A percentile compares a stretch with the other conserved stretches of the same genome.
Evolutionary conservation across 2,113 vertebrate genomes (phyloP).

Genomic region (Hoplias malabaricus): DNA sequence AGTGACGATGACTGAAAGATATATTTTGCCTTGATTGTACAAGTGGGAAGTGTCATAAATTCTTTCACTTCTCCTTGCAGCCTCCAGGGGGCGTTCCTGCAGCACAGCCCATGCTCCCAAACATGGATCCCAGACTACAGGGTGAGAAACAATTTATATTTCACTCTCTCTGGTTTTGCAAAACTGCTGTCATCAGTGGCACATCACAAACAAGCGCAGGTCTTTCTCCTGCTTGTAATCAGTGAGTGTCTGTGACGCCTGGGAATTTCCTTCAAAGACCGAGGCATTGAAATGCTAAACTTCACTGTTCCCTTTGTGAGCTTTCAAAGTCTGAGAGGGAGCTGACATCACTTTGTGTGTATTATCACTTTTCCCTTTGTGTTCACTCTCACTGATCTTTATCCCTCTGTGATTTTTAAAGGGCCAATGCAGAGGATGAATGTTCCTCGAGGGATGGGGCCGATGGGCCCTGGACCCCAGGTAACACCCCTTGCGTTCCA

Average conservation of each 20-base stretch:
- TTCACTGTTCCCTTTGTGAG: too few species aligned
- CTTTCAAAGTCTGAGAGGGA: not conserved
- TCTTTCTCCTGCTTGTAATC: not conserved
- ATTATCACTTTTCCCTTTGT: not conserved
- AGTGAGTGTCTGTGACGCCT: too few species aligned
- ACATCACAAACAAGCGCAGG: not conserved
- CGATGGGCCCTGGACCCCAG: conserved; percentile 97
- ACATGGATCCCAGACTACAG: conserved; percentile 98
- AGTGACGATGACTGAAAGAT: too few species aligned
- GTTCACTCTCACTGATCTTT: not conserved
- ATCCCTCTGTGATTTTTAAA: conserved; percentile 66
- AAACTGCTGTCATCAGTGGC: not conserved
- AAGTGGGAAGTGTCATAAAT: not conserved
- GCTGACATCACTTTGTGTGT: not conserved
- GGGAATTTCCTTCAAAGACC: not conserved
- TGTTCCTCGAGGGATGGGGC: conserved; percentile 95
- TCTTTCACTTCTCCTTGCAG: conserved; percentile 62
- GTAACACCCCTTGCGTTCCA: conserved; percentile 63
- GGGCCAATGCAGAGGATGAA: conserved; percentile 99
- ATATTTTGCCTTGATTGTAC: too few species aligned
- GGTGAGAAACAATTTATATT: conserved; percentile 67
- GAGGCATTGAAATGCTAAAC: not conserved
- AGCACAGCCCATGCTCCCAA: conserved; percentile 95
- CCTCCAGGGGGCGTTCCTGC: conserved; percentile 94
- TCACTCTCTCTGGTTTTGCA: not conserved